Base-by-base conservation (phyloP, 1,140 invertebrate genomes). In the Phocides pigmalion region DNA sequence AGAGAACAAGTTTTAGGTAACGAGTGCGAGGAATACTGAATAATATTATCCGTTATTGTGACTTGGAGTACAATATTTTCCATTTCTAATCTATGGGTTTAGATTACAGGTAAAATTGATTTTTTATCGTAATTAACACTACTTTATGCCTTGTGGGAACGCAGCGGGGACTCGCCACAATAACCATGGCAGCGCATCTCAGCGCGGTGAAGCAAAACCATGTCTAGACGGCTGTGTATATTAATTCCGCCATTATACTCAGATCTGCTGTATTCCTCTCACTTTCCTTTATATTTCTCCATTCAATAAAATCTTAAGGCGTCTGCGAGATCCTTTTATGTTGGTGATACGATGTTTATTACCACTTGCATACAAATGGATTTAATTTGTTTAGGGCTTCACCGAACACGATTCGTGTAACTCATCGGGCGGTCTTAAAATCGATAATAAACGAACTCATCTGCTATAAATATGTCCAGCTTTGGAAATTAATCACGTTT, bases 171-270 rank as follows among this genome's bases (percentile, higher is more conserved):
- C 74, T 81, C 72, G 84, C 82, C 81, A 76, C 82, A 83, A 81
- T 62, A 72, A 63, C 65, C 68, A 70, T 66, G 74, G 75, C 72
- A 74, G 77, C 75, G 72, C 61, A 74, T 72, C 75, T 76, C 66
- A 67, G 69, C 64, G 77, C 80, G 82, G 51, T 64, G 70, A 78
- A 81, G 83, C 84, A 87, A 87, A 88, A 87, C 83, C 81, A 74
- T 72, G 86, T 87, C 86, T 87, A 90, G 86, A 90, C 79, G 65
- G 51, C 64, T 73, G 64, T 80, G 70, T 83, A 73, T 78, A 82
- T 78, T 74, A 83, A 79, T 63, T 73, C 69, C 66, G 63, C 76
- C 72, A 83, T 81, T 83, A 79, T 81, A 79, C 65, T 63, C 71
- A 62, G 79, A 80, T 73, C 79, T 75, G 64, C 63, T 64, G 62